Evolutionary conservation across 1,140 invertebrate genomes (phyloP), one percentile per base, ranked within the genome.

Genomic region (Drosophila tani): DNA sequence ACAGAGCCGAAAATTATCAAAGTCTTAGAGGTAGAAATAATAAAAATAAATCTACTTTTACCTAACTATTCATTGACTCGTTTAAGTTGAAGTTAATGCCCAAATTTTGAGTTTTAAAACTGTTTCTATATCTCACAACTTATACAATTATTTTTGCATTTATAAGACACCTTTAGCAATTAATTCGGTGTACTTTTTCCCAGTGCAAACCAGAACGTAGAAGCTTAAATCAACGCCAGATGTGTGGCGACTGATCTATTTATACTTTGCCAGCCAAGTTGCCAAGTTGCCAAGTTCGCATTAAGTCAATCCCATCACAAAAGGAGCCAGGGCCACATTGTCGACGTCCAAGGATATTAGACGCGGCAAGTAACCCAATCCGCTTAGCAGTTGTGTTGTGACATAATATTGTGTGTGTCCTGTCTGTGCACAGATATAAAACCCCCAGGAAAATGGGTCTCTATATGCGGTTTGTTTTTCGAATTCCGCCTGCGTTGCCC

Each of bases 291-390:
- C 19, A 43, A 46, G 32, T 47, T 35, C 50, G 67, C 63, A 64
- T 63, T 49, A 82, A 68, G 67, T 82, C 80, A 82, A 82, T 79
- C 68, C 80, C 53, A 75, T 66, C 53, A 82, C 71, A 70, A 56
- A 75, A 75, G 70, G 71, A 71, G 68, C 32, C 53, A 51, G 63
- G 55, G 59, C 57, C 57, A 46, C 66, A 71, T 51, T 73, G 69
- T 51, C 67, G 21, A 19, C 24, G 27, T 38, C 15, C 53, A 46
- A 55, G 55, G 49, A 47, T 49, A 75, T 75, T 56, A 74, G 50
- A 62, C 24, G 40, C 21, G 40, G 40, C n/a, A 17, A 56, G 73
- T 24, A 43, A 75, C 69, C 60, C 60, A 76, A 76, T 75, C 74
- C 74, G 74, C 74, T 76, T 76, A 66, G 55, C 71, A 51, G 47